Conservation (phyloP, 2,888 invertebrate species). For the Drosophila mimica region DNA sequence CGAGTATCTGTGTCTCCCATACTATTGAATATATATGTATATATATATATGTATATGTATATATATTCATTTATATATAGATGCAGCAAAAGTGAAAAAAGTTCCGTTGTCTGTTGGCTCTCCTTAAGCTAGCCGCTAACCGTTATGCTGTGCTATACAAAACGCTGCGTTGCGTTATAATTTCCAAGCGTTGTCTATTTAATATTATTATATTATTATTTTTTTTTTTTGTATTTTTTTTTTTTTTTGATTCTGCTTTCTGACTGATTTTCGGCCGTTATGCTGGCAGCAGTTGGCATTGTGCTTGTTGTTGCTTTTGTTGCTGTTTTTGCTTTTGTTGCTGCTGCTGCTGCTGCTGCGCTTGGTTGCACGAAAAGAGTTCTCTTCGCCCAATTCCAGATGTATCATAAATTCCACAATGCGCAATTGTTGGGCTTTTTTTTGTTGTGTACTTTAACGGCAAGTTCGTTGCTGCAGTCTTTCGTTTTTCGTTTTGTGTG, state of each 20-base stretch:
- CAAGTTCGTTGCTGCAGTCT: slow-evolving; percentile 62
- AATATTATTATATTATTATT: slow-evolving; percentile 13
- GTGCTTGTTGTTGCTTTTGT: slow-evolving; percentile 28
- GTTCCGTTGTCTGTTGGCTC: slow-evolving; percentile 60
- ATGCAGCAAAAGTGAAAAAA: slow-evolving; percentile 76
- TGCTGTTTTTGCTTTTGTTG: slow-evolving; percentile 8
- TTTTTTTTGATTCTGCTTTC: slow-evolving; percentile 60
- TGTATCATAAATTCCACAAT: slow-evolving; percentile 54
- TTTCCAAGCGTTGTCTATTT: slow-evolving; percentile 54
- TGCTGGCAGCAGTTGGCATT: slow-evolving; percentile 39
- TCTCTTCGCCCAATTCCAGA: slow-evolving; percentile 36
- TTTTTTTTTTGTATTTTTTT: slow-evolving; percentile 30
- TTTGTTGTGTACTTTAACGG: slow-evolving; percentile 32
- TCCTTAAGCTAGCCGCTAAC: slow-evolving; percentile 62
- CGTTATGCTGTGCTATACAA: slow-evolving; percentile 62
- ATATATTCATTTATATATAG: slow-evolving; percentile 26
- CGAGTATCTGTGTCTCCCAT: slow-evolving; percentile 51
- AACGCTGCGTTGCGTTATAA: slow-evolving; percentile 66
- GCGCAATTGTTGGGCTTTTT: slow-evolving; percentile 51
- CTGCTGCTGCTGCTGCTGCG: slow-evolving; percentile 42
- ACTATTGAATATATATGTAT: neutral
- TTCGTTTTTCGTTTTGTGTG: slow-evolving; percentile 63
- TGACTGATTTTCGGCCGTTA: slow-evolving; percentile 67
- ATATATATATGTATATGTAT: neutral
- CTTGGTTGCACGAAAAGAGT: slow-evolving; percentile 58